These are phyloP conservation scores for Macrobrachium nipponense DNA, from an alignment of 1,140 invertebrate genomes.

Conservation along the genomic window DNA sequence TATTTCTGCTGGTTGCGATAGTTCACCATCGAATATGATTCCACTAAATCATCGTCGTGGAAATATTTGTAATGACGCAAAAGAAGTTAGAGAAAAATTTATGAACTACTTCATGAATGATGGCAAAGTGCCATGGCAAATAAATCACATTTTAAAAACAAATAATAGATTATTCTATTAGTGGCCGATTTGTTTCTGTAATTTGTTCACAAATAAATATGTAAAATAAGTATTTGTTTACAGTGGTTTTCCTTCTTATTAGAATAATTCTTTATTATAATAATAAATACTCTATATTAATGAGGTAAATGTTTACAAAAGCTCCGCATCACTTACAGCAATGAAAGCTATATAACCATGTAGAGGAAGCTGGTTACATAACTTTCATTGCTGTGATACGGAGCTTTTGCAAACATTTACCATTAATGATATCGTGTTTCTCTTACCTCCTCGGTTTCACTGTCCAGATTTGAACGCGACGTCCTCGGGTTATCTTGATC, in stretches of 20 bases:
- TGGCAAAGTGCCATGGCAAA: slow-evolving; percentile 25
- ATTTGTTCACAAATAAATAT: not conserved
- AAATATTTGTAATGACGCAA: slow-evolving; percentile 33
- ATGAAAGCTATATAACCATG: not conserved
- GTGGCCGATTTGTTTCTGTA: not conserved
- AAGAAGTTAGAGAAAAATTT: slow-evolving; percentile 19
- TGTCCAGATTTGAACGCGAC: slow-evolving; percentile 9
- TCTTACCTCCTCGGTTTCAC: slow-evolving; percentile 4
- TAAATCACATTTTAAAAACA: slow-evolving; percentile 23
- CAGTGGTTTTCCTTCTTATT: too few species aligned
- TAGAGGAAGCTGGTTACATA: not conserved
- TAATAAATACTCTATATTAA: too few species aligned
- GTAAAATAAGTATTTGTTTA: not conserved
- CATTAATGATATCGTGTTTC: slow-evolving; percentile 3
- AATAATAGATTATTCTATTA: not conserved
- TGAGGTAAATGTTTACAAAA: too few species aligned
- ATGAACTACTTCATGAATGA: slow-evolving; percentile 36
- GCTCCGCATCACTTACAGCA: too few species aligned
- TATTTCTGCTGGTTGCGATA: slow-evolving; percentile 30
- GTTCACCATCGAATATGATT: slow-evolving; percentile 36
- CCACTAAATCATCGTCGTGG: slow-evolving; percentile 25
- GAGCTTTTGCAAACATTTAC: not conserved
- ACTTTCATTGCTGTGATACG: not conserved
- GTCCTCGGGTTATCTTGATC: slow-evolving; percentile 8
- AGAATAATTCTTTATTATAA: too few species aligned